phyloP scores from a whole-genome alignment of 2,888 invertebrate genomes.

The Clepsis dumicolana region DNA sequence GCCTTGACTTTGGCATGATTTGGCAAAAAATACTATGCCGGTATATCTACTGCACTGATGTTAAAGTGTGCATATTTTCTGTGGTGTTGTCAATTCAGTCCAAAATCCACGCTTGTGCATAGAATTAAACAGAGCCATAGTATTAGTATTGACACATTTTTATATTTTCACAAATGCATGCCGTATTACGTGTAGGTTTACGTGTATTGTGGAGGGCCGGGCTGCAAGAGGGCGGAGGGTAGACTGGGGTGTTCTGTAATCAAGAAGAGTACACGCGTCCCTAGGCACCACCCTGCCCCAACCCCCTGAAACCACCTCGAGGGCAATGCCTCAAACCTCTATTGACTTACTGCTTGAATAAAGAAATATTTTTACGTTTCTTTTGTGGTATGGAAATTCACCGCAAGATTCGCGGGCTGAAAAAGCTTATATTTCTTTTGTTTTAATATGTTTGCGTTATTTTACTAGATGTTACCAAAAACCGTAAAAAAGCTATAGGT shows the following conservation, averaged over 20 bases:
- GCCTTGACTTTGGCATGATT: too few relatives aligned
- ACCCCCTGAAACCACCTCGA: constrained; percentile 65
- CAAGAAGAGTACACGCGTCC: constrained; percentile 86
- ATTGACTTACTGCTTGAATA: constrained; percentile 78
- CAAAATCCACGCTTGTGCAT: not conserved
- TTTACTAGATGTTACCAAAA: not conserved
- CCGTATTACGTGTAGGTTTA: constrained; percentile 65
- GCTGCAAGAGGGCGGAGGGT: constrained; percentile 59
- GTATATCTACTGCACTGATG: too few relatives aligned
- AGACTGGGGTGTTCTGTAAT: constrained; percentile 78
- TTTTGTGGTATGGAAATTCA: constrained; percentile 76
- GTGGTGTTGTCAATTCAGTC: too few relatives aligned
- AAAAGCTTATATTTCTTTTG: constrained; percentile 12
- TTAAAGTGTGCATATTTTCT: too few relatives aligned
- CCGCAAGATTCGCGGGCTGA: constrained; percentile 41
- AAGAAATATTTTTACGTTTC: constrained; percentile 78
- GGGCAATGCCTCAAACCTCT: constrained; percentile 84
- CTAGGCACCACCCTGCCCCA: constrained; percentile 66
- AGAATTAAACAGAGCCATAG: constrained; percentile 22
- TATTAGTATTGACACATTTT: constrained; percentile 23
- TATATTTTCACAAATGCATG: constrained; percentile 31
- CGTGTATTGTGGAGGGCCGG: constrained; percentile 68
- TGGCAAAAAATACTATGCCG: too few relatives aligned
- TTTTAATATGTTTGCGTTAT: constrained; percentile 7
- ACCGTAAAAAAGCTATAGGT: not conserved